Percentiles rank a stretch among this genome's conserved stretches.
These are phyloP conservation scores for Hyperoplus immaculatus DNA, from an alignment of 2,797 vertebrate genomes.

Conservation along the genomic window DNA sequence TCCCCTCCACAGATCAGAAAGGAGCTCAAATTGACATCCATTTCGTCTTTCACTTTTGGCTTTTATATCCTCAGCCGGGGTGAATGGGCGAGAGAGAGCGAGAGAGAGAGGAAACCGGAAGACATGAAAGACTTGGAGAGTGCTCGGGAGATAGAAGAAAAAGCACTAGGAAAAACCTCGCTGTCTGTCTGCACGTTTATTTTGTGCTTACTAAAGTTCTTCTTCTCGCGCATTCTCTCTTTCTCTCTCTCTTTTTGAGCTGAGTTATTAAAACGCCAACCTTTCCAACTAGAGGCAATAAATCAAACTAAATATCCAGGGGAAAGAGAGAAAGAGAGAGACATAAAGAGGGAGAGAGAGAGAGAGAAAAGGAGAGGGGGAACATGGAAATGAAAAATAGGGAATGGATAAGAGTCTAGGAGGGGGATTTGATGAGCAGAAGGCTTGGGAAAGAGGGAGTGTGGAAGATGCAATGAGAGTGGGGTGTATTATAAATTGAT, in stretches of 20 bases:
- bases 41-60: conserved; percentile 73
- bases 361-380: conserved; percentile 44
- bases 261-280: conserved; percentile 90
- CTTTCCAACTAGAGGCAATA: conserved; percentile 88
- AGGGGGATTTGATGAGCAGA: conserved; percentile 77
- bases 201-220: conserved; percentile 86
- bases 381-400: conserved; percentile 75
- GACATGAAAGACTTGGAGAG: conserved; percentile 76
- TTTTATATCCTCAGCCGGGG: conserved; percentile 70
- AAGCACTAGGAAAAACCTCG: conserved; percentile 56
- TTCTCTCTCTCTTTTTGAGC: conserved; percentile 67
- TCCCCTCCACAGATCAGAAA: conserved; percentile 71
- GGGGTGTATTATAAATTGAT: conserved; percentile 63
- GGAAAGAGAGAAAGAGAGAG: conserved; percentile 45
- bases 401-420: conserved; percentile 65
- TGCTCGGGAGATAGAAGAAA: conserved; percentile 71
- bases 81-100: conserved; percentile 22
- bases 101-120: conserved; percentile 61
- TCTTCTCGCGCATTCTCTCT: conserved; percentile 66
- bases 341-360: conserved; percentile 29
- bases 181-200: conserved; percentile 77
- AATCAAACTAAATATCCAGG: conserved; percentile 87
- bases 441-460: conserved; percentile 71
- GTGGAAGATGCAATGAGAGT: conserved; percentile 54
- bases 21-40: conserved; percentile 78